Percentiles rank a stretch among this genome's conserved stretches.
phyloP scores from a whole-genome alignment of 2,113 vertebrate species.

The Chinchilla lanigera region DNA sequence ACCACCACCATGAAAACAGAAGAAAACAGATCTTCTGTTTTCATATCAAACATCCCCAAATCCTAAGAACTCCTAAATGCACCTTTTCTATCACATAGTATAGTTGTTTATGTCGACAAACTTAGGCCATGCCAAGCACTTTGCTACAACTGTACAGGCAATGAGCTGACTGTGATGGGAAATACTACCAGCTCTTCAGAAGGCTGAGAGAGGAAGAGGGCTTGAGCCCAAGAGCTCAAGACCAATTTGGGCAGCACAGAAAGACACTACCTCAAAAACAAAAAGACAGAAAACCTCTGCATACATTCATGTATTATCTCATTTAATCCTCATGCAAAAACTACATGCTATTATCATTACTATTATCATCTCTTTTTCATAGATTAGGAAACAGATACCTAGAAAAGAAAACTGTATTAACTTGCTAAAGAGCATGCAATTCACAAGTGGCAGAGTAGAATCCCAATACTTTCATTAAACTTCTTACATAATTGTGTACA shows the following conservation, averaged over 20 bases:
- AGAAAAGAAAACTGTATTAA: slow-evolving; percentile 17
- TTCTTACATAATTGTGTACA: background rate
- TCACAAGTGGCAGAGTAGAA: background rate
- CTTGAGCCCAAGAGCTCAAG: background rate
- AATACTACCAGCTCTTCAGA: background rate
- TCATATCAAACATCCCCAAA: background rate
- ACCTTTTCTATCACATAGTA: background rate
- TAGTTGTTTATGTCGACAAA: background rate
- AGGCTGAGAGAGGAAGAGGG: background rate
- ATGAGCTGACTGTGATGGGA: background rate
- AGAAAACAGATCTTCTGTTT: background rate
- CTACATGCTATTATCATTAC: background rate
- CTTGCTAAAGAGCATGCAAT: background rate
- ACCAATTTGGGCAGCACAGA: background rate
- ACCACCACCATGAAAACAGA: background rate
- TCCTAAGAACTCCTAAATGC: background rate
- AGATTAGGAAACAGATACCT: background rate
- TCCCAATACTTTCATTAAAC: background rate
- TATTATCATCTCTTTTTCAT: background rate
- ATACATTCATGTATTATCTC: background rate
- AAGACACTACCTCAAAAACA: background rate
- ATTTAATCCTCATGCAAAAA: background rate
- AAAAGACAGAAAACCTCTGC: background rate
- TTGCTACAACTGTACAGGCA: background rate
- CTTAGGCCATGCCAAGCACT: background rate